A percentile compares a stretch with the other conserved stretches of the same genome.
These are phyloP conservation scores for Emydoidea blandingii DNA, from an alignment of 2,797 vertebrate species.

Conservation along the genomic window DNA sequence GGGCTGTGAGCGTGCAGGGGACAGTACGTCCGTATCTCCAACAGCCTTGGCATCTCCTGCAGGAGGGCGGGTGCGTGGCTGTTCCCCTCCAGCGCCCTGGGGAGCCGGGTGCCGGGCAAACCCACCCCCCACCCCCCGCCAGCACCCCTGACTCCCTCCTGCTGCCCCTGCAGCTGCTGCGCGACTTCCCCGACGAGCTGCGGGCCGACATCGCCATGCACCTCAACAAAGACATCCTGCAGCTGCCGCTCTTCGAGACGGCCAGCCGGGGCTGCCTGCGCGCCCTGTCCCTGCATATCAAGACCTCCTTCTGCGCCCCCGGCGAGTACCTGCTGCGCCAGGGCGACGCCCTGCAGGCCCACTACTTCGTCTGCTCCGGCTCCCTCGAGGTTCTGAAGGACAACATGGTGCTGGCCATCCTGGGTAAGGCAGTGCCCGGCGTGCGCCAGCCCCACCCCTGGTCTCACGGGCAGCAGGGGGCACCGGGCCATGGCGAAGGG, in stretches of 20 bases:
- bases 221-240: conserved; percentile 96
- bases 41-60: not conserved
- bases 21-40: not conserved
- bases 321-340: conserved; percentile 95
- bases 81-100: not conserved
- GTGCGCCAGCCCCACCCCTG: not conserved
- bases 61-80: not conserved
- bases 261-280: conserved; percentile 95
- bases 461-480: not conserved
- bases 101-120: not conserved
- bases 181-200: conserved; percentile 96
- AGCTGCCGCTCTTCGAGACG: conserved; percentile 91
- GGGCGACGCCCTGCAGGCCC: conserved; percentile 93
- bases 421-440: conserved; percentile 84
- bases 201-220: conserved; percentile 96
- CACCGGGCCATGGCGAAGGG: not conserved
- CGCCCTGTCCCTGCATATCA: conserved; percentile 95
- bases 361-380: conserved; percentile 95
- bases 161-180: conserved; percentile 85
- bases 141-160: rapidly evolving
- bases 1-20: not conserved
- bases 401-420: conserved; percentile 92
- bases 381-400: conserved; percentile 96
- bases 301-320: conserved; percentile 95
- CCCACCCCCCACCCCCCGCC: not conserved